Base-by-base conservation (phyloP, 2,797 vertebrate genomes). In the Acrocephalus scirpaceus region DNA sequence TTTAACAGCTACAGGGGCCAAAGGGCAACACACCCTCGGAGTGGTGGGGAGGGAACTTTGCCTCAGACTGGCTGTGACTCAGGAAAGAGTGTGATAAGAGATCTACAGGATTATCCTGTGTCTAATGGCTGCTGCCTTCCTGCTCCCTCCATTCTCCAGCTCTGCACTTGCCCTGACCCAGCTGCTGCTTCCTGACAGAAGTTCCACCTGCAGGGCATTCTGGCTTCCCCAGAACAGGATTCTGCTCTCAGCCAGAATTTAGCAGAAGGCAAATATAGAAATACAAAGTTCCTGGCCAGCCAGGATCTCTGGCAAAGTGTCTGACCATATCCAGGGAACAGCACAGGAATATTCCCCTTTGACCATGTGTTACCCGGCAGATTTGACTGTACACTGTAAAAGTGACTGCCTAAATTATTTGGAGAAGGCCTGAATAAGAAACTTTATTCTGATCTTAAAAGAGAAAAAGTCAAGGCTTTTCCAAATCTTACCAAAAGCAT, bases 371-470 rank as follows among this genome's bases (percentile, higher is more conserved):
- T 26, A 69, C 14, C 34, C 50, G 38, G n/a, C 60, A 82, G 61
- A 17, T n/a, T 47, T 71, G 58, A 53, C 5, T 32, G 36, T 1
- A 15, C 44, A 25, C 2, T 53, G 56, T 34, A 53, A 64, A 58
- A 76, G 67, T 20, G 27, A 74, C 36, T 51, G 27, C 22, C 25
- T 45, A 74, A 26, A 77, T 3, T 0, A n/a, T 47, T 26, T 40
- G 21, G 25, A 81, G 42, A 25, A 67, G 12, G 48, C 30, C 66
- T 72, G 58, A 69, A 48, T 14, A 36, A 65, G 69, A 34, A 80
- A 18, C 19, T 96, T 95, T 96, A 96, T 94, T 96, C 22, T 72
- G 29, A 14, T 36, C 32, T 84, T 64, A 36, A 34, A 86, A 82
- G 47, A 36, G n/a, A 42, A 83, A 78, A 65, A 40, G 30, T 23